Evolutionary conservation across 2,888 invertebrate species (phyloP), one percentile per base, ranked within the genome.

Genomic region (Dione juno): DNA sequence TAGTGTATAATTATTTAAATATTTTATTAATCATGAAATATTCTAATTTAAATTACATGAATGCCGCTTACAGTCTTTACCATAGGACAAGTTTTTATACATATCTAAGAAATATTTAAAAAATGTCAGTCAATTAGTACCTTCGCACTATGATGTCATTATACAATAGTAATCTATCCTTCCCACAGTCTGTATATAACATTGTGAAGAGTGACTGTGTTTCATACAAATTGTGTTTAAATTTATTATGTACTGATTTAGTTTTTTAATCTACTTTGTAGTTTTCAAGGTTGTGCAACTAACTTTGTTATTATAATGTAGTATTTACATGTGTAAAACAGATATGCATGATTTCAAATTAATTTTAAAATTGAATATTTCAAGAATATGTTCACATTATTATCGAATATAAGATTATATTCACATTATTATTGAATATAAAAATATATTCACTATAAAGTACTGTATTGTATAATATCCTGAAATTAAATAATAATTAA

Each of bases 121-220:
- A 75, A 69, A 75, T 73, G 69, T 66, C 35, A 70, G 72, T 71
- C 80, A 87, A 88, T 87, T 87, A 87, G 77, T 67, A 83, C 66
- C 65, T 75, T 70, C 69, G 76, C 73, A 59, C 76, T 76, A 85
- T 89, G 90, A 91, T 85, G 86, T 90, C 89, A 88, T 80, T 81
- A 71, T 63, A 76, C 74, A 77, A 79, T 81, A 79, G 79, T 79
- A 75, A 77, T 78, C 71, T 78, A 76, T 78, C 79, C 84, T 85
- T 86, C 83, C 76, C 74, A 74, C 69, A 73, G 59, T 73, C 69
- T 75, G 74, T 77, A 52, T 61, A 70, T 66, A 74, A 67, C 57
- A 58, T 54, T 67, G 65, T 52, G 57, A 21, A 48, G 58, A 37
- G 64, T 40, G 48, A 57, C 59, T 65, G 71, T 73, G 66, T 61